Conservation (phyloP, 2,797 vertebrate species). For the Scolopax rusticola region DNA sequence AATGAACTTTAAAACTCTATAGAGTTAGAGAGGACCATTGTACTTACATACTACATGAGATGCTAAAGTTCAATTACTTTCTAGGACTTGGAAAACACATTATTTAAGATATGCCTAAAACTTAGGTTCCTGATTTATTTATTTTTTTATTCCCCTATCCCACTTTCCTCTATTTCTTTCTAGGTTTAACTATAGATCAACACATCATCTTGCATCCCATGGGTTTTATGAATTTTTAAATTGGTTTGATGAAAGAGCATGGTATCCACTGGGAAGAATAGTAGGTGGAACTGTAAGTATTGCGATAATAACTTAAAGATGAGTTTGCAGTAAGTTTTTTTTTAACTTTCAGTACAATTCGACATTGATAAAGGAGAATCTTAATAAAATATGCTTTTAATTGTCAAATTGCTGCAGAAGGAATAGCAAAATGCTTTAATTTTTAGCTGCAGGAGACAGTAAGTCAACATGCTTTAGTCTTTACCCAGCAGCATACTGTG, state of each 20-base stretch:
- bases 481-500: background rate
- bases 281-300: slow-evolving; percentile 97
- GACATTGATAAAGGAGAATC: background rate
- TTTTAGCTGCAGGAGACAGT: slow-evolving; percentile 4
- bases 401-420: background rate
- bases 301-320: background rate
- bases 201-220: slow-evolving; percentile 95
- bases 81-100: background rate
- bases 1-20: background rate
- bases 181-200: slow-evolving; percentile 99
- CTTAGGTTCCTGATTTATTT: background rate
- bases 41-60: background rate
- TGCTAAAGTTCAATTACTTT: background rate
- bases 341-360: background rate
- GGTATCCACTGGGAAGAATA: slow-evolving; percentile 97
- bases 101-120: background rate
- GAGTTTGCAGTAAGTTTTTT: background rate
- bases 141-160: background rate
- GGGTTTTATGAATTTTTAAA: slow-evolving; percentile 99
- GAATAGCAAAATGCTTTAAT: background rate
- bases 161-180: background rate
- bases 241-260: slow-evolving; percentile 98
- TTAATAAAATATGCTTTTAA: background rate
- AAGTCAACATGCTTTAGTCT: background rate
- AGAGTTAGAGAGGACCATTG: background rate